Conservation (phyloP, 2,113 vertebrate species). For the Malurus melanocephalus region DNA sequence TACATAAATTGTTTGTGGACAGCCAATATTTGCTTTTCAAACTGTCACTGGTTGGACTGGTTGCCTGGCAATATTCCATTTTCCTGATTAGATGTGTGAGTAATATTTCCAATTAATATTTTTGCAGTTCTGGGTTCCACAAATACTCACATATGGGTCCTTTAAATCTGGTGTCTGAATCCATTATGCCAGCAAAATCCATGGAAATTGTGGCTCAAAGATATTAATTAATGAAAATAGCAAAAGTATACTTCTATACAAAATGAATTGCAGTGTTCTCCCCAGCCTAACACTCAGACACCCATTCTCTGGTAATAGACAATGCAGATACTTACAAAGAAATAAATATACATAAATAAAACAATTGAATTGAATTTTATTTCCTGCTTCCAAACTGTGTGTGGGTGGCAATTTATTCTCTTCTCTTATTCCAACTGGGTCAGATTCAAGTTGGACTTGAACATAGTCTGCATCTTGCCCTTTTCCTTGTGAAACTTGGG, state of each 20-base stretch:
- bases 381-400: constrained; percentile 4
- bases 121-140: not conserved
- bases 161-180: not conserved
- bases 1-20: not conserved
- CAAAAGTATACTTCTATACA: not conserved
- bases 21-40: constrained; percentile 27
- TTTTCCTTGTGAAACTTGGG: constrained; percentile 25
- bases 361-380: constrained; percentile 19
- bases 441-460: constrained; percentile 13
- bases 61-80: not conserved
- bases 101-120: constrained; percentile 3
- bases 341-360: constrained; percentile 36
- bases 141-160: not conserved
- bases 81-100: not conserved
- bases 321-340: constrained; percentile 19
- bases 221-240: not conserved
- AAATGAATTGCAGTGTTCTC: not conserved
- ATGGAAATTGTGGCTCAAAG: not conserved
- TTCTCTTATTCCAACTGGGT: constrained; percentile 15
- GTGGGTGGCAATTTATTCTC: constrained; percentile 35
- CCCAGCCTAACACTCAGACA: not conserved
- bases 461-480: not conserved
- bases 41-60: not conserved
- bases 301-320: not conserved
- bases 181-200: not conserved